Evolutionary conservation across 2,888 invertebrate genomes (phyloP), one percentile per base, ranked within the genome.

Genomic region (Synergus umbraculus): DNA sequence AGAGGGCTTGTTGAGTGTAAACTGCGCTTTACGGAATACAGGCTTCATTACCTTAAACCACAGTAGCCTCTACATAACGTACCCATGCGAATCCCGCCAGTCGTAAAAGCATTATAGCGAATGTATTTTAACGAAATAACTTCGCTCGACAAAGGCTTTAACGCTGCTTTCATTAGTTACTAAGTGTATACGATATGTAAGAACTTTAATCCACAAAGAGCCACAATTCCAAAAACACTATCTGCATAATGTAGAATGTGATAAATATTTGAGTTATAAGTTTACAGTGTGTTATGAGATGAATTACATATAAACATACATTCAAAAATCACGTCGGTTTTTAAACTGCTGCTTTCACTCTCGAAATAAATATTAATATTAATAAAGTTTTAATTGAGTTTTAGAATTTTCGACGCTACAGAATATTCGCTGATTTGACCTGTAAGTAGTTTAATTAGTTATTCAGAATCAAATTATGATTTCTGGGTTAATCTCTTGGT

Each of bases 111-210:
- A 73, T 73, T 73, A 73, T 37, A 73, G 73, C 49, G 60, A 73
- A 49, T 73, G 73, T 73, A 73, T 54, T 73, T 54, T 54, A 54
- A 73, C 54, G 73, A 73, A 73, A 73, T 73, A 73, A 41, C 73
- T 73, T 54, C 37, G n/a, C 41, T 41, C 29, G 73, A 73, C 73
- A 73, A 73, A 54, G 15, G 73, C 54, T 73, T 54, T 54, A 54
- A 73, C 73, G n/a, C 4, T n/a, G 37, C 54, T 54, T 54, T 54
- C 54, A 73, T 73, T 54, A 54, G 54, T 73, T 37, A 37, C 49
- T 49, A 54, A 37, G 37, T 73, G 49, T 66, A 37, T 54, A 12
- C 54, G 37, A 73, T 73, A 73, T 37, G 49, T 73, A 73, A 54
- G 29, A 73, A 73, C 73, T 73, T 41, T 73, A 54, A 73, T 54